Percentiles rank a stretch among this genome's conserved stretches.
These are phyloP conservation scores for Perognathus longimembris DNA, from an alignment of 2,113 vertebrate species.

Conservation along the genomic window DNA sequence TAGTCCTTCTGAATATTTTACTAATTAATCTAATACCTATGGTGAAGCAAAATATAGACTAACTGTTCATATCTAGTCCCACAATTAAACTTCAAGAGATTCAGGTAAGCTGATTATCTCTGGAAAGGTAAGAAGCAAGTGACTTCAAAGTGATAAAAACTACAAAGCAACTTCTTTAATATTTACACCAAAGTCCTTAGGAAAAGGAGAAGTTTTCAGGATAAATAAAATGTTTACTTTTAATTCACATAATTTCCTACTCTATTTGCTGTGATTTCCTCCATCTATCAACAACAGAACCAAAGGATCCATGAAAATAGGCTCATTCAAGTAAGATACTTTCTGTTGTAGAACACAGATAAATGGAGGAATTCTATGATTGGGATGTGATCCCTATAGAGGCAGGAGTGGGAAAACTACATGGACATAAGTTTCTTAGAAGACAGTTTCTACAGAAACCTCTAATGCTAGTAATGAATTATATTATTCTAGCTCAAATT, in stretches of 20 bases:
- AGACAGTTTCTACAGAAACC: slow-evolving; percentile 40
- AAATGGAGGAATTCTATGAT: neutral
- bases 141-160: slow-evolving; percentile 50
- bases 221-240: neutral
- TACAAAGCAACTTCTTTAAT: slow-evolving; percentile 43
- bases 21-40: slow-evolving; percentile 72
- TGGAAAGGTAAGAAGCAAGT: slow-evolving; percentile 66
- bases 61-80: slow-evolving; percentile 54
- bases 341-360: slow-evolving; percentile 20
- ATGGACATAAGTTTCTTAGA: slow-evolving; percentile 48
- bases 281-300: neutral
- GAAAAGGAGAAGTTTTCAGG: slow-evolving; percentile 14
- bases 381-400: slow-evolving; percentile 23
- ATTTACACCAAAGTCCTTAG: slow-evolving; percentile 53
- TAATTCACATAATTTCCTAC: slow-evolving; percentile 16
- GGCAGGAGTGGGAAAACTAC: neutral
- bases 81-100: slow-evolving; percentile 67
- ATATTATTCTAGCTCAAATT: slow-evolving; percentile 32
- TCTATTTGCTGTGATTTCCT: slow-evolving; percentile 48
- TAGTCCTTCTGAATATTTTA: slow-evolving; percentile 56
- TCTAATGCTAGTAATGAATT: slow-evolving; percentile 15
- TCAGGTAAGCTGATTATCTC: slow-evolving; percentile 54
- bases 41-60: slow-evolving; percentile 56
- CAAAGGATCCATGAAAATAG: slow-evolving; percentile 57
- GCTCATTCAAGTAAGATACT: slow-evolving; percentile 18